Evolutionary conservation across 2,888 invertebrate genomes (phyloP), one percentile per base, ranked within the genome.

Genomic region (Lagria hirta): DNA sequence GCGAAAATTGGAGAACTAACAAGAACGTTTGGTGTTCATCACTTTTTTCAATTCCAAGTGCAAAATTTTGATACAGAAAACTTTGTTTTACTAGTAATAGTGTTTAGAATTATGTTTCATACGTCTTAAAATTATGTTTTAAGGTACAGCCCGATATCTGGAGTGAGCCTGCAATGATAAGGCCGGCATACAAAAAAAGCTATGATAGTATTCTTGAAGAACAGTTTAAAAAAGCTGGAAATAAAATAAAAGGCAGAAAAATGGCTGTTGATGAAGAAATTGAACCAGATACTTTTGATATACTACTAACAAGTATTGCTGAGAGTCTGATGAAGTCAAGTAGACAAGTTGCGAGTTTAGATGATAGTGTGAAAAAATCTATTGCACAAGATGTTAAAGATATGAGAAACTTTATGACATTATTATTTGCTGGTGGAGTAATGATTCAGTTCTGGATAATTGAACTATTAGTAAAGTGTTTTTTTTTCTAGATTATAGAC

Each of bases 311-410:
- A 28, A 55, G 51, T 13, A 41, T 62, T 7, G 46, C 57, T 1
- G 28, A 28, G 16, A 10, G 27, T 22, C 4, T 40, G 55, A 41
- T 57, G 62, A 30, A 20, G 58, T 10, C 57, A 4, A n/a, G 16
- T 6, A 1, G n/a, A 7, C 27, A 52, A 7, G 54, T 56, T 30
- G n/a, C n/a, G n/a, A n/a, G n/a, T n/a, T n/a, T n/a, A n/a, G n/a
- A n/a, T n/a, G 36, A 42, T 1, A 20, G 48, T 1, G 51, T 40
- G 3, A 53, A 62, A 7, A 52, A 52, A 3, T 36, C 56, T 12
- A 37, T 68, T 4, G 46, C 54, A 5, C 36, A 48, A 3, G 55
- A 61, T 34, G 47, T 63, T 1, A 45, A 55, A 2, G 58, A 55
- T 15, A 53, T 63, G 30, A 49, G 52, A 2, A 49, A 49, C 28